Percentiles rank a stretch among this genome's conserved stretches.
These are phyloP conservation scores for Hirtodrosophila confusa DNA, from an alignment of 2,888 invertebrate species.

Conservation along the genomic window DNA sequence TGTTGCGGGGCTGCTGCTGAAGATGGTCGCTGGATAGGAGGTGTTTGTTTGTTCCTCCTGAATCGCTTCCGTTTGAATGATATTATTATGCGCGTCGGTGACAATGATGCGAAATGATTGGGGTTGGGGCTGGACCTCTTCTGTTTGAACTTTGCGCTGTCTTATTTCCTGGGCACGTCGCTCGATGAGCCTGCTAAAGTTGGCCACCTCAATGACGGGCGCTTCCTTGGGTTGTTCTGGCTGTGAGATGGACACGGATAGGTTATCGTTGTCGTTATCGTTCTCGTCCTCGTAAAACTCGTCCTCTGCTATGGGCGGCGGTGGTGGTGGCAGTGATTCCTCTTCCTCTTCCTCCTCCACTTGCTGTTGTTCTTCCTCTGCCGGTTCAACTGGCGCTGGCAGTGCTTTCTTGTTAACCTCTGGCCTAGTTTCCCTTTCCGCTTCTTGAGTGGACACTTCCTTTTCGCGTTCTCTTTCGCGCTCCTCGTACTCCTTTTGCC, in stretches of 20 bases:
- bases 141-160: slow-evolving; percentile 36
- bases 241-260: slow-evolving; percentile 42
- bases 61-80: slow-evolving; percentile 83
- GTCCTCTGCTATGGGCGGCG: slow-evolving; percentile 51
- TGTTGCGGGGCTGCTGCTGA: slow-evolving; percentile 13
- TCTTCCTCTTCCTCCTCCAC: slow-evolving; percentile 22
- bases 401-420: slow-evolving; percentile 24
- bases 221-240: slow-evolving; percentile 79
- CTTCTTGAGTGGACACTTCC: slow-evolving; percentile 37
- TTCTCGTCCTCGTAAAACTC: slow-evolving; percentile 13
- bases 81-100: slow-evolving; percentile 83
- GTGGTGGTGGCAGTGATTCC: slow-evolving; percentile 57
- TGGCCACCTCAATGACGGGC: slow-evolving; percentile 80
- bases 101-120: slow-evolving; percentile 82
- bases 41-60: slow-evolving; percentile 33
- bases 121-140: background rate
- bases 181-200: slow-evolving; percentile 80
- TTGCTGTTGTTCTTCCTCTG: background rate
- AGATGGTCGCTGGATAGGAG: background rate
- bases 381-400: slow-evolving; percentile 16
- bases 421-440: slow-evolving; percentile 40
- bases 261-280: slow-evolving; percentile 29
- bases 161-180: slow-evolving; percentile 77
- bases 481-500: slow-evolving; percentile 78
- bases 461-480: slow-evolving; percentile 52